phyloP scores from a whole-genome alignment of 2,888 invertebrate species.

The Megaustenia siamemsis region DNA sequence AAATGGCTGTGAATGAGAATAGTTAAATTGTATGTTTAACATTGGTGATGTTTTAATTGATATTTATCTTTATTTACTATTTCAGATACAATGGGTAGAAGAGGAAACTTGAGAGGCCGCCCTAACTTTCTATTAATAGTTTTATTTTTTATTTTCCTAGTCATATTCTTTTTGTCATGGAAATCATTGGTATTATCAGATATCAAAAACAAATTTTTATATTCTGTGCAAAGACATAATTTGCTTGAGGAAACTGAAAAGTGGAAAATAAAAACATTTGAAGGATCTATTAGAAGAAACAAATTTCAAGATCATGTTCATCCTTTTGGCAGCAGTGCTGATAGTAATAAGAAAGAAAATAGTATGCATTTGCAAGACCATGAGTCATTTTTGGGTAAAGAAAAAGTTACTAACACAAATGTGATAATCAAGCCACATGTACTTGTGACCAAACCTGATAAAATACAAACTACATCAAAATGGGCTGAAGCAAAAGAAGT shows the following conservation, averaged over 20 bases:
- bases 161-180: slow-evolving; percentile 47
- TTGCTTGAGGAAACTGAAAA: background rate
- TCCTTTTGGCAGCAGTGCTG: background rate
- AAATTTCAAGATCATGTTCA: background rate
- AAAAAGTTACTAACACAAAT: background rate
- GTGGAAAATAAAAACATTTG: background rate
- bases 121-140: slow-evolving; percentile 34
- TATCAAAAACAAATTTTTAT: background rate
- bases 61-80: background rate
- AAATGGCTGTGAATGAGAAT: too few species aligned
- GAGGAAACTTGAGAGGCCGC: slow-evolving; percentile 37
- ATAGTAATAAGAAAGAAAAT: background rate
- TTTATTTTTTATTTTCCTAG: slow-evolving; percentile 21
- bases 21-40: background rate
- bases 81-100: slow-evolving; percentile 42
- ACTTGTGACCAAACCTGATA: background rate
- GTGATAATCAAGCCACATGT: background rate
- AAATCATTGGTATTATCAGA: slow-evolving; percentile 31
- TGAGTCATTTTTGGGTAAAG: background rate
- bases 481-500: background rate
- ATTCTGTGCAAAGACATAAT: background rate
- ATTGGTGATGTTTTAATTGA: background rate
- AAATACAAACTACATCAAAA: background rate
- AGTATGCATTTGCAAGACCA: background rate
- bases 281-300: background rate